Base-by-base conservation (phyloP, 2,888 invertebrate genomes). In the Cantharis rustica region DNA sequence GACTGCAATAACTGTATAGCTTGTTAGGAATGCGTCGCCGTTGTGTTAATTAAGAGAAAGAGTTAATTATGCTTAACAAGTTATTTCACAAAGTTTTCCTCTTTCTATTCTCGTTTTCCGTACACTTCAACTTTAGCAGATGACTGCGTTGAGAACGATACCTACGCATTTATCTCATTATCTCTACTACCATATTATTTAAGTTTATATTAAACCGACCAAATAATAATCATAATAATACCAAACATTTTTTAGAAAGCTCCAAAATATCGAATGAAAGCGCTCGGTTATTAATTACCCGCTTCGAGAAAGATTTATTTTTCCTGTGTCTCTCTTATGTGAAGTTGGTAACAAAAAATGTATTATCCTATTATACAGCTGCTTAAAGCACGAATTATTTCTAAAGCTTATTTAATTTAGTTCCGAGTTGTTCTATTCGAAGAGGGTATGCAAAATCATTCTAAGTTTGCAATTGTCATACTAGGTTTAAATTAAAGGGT, bases 1-100 rank as follows among this genome's bases (percentile, higher is more conserved):
- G 76, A 79, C 75, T 78, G 78, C 75, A 77, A 80, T 73, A 78
- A 79, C 81, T 81, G 80, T 81, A 82, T 78, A 82, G 84, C 84
- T 85, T 84, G 85, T 86, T 86, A 85, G 83, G 84, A 85, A 86
- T 85, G 86, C 86, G 85, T 85, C 86, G 85, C 85, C 86, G 85
- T 86, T 86, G 85, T 86, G 86, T 86, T 87, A 87, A 87, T 87
- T 87, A 87, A 87, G 86, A 86, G 86, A 86, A 86, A 85, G 87
- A 86, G 85, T 86, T 87, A 87, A 87, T 87, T 87, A 86, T 86
- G 87, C 86, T 85, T 86, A 86, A 86, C 87, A 87, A 87, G 86
- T 86, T 86, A 86, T 86, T 86, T 84, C 83, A 84, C 82, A 82
- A 84, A 85, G 84, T 85, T 86, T 85, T 83, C 83, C 84, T 81